phyloP scores from a whole-genome alignment of 2,113 vertebrate species.

The Campylorhamphus procurvoides region DNA sequence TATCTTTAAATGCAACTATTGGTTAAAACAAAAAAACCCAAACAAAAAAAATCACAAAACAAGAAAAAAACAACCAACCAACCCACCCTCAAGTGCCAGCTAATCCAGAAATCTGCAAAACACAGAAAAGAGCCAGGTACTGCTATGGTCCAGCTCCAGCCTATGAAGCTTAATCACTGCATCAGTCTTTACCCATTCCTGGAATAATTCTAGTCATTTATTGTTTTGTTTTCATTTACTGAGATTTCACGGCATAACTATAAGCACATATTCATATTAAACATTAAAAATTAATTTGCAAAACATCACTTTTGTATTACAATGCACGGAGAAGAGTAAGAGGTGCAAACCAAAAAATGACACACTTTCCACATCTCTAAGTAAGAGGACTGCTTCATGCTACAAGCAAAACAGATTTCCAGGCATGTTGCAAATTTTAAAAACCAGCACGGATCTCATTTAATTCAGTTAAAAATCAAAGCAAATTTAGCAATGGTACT shows the following conservation, averaged over 20 bases:
- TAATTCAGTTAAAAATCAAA: constrained; percentile 46
- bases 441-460: background rate
- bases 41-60: background rate
- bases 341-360: constrained; percentile 44
- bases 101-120: constrained; percentile 57
- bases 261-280: constrained; percentile 68
- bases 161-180: constrained; percentile 60
- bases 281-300: constrained; percentile 69
- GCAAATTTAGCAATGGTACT: constrained; percentile 51
- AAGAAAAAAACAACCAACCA: constrained; percentile 2
- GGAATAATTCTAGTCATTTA: constrained; percentile 53
- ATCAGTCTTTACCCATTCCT: constrained; percentile 66
- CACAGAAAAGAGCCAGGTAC: constrained; percentile 38
- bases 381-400: constrained; percentile 48
- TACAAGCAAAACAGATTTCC: constrained; percentile 50
- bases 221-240: constrained; percentile 63
- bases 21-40: constrained; percentile 50
- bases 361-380: constrained; percentile 36
- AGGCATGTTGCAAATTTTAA: constrained; percentile 19
- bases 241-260: constrained; percentile 69
- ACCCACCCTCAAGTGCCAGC: constrained; percentile 51
- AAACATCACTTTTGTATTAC: constrained; percentile 62
- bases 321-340: constrained; percentile 75
- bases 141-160: constrained; percentile 2
- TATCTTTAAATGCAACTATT: constrained; percentile 63